A percentile compares a stretch with the other conserved stretches of the same genome.
Evolutionary conservation across 2,797 vertebrate species (phyloP).

Genomic region (Tapirus indicus): DNA sequence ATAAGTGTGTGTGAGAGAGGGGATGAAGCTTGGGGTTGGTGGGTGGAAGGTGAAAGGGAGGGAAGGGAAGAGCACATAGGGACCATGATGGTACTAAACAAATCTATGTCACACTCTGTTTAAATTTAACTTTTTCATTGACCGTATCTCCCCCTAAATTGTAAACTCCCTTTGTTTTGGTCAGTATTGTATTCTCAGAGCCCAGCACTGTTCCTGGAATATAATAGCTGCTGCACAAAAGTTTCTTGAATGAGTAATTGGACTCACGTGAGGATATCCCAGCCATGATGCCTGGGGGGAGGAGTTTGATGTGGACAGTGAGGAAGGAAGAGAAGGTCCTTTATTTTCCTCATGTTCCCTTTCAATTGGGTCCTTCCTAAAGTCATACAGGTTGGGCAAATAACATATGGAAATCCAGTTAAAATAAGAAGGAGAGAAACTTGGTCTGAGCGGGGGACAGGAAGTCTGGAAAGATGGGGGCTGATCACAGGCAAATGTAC

Average conservation of each 20-base stretch:
- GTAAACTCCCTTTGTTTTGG: background rate
- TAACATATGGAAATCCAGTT: too few relatives aligned
- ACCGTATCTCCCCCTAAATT: background rate
- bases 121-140: background rate
- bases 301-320: background rate
- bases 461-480: background rate
- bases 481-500: background rate
- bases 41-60: background rate
- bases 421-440: background rate
- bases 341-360: background rate
- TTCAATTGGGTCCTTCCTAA: background rate
- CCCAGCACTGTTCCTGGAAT: background rate
- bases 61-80: accelerated
- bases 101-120: background rate
- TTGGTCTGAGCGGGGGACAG: background rate
- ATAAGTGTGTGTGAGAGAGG: background rate
- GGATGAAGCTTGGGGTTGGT: background rate
- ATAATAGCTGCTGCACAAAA: too few relatives aligned
- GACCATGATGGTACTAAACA: accelerated
- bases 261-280: background rate
- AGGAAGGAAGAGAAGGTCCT: background rate
- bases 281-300: too few relatives aligned
- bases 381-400: background rate
- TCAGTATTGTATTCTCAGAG: background rate
- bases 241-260: background rate